Evolutionary conservation across 2,113 vertebrate species (phyloP).

Genomic region (Hiodon tergisus): DNA sequence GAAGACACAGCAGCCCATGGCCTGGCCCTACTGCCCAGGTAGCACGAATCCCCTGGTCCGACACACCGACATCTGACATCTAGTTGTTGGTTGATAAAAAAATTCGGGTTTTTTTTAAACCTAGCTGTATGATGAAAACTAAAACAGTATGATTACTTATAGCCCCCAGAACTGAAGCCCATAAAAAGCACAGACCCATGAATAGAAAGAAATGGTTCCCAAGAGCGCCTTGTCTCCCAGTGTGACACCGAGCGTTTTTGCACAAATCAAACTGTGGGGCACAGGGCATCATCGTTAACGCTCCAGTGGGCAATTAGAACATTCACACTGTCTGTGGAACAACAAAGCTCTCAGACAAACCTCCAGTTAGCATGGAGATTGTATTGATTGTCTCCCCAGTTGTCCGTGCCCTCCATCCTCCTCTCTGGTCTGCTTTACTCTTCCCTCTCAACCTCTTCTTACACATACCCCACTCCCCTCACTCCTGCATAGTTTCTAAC

Average conservation of each 20-base stretch:
- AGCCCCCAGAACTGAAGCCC: neutral
- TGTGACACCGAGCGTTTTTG: neutral
- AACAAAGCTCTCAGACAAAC: neutral
- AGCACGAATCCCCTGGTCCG: no score
- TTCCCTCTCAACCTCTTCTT: neutral
- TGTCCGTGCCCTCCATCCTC: neutral
- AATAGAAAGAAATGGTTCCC: neutral
- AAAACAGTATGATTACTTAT: no score
- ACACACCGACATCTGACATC: no score
- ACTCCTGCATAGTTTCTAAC: neutral
- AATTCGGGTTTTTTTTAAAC: no score
- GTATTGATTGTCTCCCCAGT: neutral
- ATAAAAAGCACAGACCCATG: neutral
- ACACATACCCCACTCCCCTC: neutral
- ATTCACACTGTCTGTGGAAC: neutral
- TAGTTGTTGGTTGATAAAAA: no score
- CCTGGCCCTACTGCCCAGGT: no score
- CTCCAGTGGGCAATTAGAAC: neutral
- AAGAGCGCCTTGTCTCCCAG: neutral
- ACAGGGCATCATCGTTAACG: neutral
- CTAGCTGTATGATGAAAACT: no score
- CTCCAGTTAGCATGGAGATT: neutral
- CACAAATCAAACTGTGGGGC: neutral
- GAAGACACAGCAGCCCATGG: no score
- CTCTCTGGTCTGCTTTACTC: neutral